Evolutionary conservation across 2,113 vertebrate genomes (phyloP).

Genomic region (Sturnus vulgaris): DNA sequence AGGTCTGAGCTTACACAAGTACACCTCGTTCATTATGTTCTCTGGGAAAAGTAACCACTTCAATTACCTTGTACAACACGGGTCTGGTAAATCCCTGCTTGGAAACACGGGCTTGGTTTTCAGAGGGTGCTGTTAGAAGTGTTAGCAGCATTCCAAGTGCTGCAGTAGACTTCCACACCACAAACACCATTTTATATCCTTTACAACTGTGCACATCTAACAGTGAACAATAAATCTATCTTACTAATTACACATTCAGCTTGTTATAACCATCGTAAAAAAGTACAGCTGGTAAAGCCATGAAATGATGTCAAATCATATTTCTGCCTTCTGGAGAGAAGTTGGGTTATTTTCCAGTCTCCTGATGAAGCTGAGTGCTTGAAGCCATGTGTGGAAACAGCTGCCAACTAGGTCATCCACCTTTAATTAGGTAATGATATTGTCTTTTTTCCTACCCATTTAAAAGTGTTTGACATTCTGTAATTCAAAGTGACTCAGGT

Average conservation of each 20-base stretch:
- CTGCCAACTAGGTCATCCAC: constrained; percentile 50
- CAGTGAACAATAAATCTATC: constrained; percentile 75
- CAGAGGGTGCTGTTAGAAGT: constrained; percentile 55
- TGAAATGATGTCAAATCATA: constrained; percentile 76
- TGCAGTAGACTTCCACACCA: constrained; percentile 70
- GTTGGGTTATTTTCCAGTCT: constrained; percentile 68
- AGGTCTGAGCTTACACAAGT: neutral
- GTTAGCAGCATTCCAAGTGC: constrained; percentile 59
- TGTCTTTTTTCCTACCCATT: constrained; percentile 22
- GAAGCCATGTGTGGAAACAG: constrained; percentile 50
- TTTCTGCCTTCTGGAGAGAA: constrained; percentile 67
- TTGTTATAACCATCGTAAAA: constrained; percentile 70
- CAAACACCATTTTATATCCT: constrained; percentile 70
- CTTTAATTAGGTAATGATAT: constrained; percentile 34
- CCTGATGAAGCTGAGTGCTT: constrained; percentile 36
- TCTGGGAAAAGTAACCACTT: neutral
- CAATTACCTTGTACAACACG: neutral
- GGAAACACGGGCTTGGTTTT: constrained; percentile 14
- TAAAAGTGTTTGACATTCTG: constrained; percentile 29
- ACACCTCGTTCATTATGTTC: neutral
- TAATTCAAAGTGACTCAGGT: constrained; percentile 39
- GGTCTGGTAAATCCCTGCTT: neutral
- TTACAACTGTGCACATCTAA: constrained; percentile 55
- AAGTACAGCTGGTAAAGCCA: constrained; percentile 75
- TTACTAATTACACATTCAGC: constrained; percentile 71